A percentile compares a stretch with the other conserved stretches of the same genome.
phyloP scores from a whole-genome alignment of 35 echinoderm and acorn worm genomes.

The Strongylocentrotus purpuratus region DNA sequence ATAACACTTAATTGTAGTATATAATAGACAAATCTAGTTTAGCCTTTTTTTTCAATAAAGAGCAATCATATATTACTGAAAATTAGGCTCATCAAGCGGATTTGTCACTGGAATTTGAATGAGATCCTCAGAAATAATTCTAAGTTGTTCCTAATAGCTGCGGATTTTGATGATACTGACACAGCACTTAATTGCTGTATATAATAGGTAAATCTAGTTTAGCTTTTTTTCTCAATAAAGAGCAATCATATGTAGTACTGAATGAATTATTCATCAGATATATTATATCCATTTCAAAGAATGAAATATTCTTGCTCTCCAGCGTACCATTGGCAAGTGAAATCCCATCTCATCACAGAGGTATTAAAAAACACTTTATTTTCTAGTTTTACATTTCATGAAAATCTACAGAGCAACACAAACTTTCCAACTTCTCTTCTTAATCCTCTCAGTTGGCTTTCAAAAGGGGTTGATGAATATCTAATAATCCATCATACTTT shows the following conservation, averaged over 20 bases:
- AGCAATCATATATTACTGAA: neutral
- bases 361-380: no score
- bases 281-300: neutral
- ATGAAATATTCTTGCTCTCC: neutral
- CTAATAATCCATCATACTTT: no score
- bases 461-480: no score
- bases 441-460: no score
- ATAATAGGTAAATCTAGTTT: neutral
- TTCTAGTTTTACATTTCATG: no score
- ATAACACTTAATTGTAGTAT: neutral
- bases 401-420: no score
- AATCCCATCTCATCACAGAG: neutral
- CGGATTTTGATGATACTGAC: neutral
- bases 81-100: neutral
- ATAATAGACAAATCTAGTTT: neutral
- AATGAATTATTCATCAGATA: neutral
- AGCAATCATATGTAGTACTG: neutral
- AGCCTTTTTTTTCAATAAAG: neutral
- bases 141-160: neutral
- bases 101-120: neutral
- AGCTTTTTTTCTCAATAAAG: neutral
- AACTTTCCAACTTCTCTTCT: no score
- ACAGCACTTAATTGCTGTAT: neutral
- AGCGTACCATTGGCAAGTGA: neutral
- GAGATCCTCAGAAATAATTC: neutral